Evolutionary conservation across 1,140 invertebrate species (phyloP), one percentile per base, ranked within the genome.

Genomic region (Solen grandis): DNA sequence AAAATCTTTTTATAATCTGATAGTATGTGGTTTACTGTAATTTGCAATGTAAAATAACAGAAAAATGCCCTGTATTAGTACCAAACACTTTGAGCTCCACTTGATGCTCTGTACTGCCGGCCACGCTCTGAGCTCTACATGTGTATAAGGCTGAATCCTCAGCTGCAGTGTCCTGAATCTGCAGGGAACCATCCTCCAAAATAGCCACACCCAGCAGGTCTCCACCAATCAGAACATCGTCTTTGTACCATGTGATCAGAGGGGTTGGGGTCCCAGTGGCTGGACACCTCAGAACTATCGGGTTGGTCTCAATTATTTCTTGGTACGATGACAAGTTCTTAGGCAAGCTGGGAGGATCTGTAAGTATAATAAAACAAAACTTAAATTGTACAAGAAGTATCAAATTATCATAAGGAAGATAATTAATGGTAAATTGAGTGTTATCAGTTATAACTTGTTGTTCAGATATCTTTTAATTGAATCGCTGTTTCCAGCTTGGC

Each of bases 191-290:
- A 78, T 91, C 90, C 1, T 81, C 76, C 13, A 89, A 81, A 16
- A 86, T 57, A 22, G 27, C 63, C 5, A 88, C 35, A 0, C 85
- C 88, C 10, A 77, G 52, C 29, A 85, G 86, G 25, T 83, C 81
- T 10, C 79, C 80, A 0, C 76, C 76, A 3, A 91, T 41, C 16
- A 54, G 68, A 0, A 68, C 73, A 27, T 86, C 91, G 63, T 92
- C 89, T 83, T 92, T 93, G 68, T 90, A 92, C 93, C 93, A 94
- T 2, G 88, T 88, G 62, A 93, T 90, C 33, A 79, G 85, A 5
- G 93, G 93, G 50, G 81, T 75, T 13, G 93, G 93, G 10, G 90
- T 92, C 10, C 93, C 93, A n/a, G 81, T 68, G 14, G 93, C 93
- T 5, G 89, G 90, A 75, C 93, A 94, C 0, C 87, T 85, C 31